These are phyloP conservation scores for Myiagra hebetior DNA, from an alignment of 2,113 vertebrate genomes.

Conservation along the genomic window DNA sequence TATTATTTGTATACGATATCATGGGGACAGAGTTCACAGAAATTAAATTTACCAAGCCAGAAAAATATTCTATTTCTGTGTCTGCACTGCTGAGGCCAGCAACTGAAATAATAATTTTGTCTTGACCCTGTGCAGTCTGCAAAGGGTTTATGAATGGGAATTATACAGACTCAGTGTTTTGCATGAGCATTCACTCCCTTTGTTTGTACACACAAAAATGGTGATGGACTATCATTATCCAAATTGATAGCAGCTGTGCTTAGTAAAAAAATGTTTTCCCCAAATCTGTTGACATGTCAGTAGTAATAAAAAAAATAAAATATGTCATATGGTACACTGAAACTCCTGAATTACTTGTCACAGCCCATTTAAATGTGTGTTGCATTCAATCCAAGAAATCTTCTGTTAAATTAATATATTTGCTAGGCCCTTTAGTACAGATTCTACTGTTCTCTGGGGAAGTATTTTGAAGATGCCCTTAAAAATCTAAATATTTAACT, in stretches of 20 bases:
- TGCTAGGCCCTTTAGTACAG: background rate
- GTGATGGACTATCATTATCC: constrained; percentile 73
- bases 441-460: background rate
- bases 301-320: constrained; percentile 56
- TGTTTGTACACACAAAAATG: constrained; percentile 62
- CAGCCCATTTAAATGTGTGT: constrained; percentile 23
- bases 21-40: background rate
- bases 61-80: constrained; percentile 29
- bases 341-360: constrained; percentile 48
- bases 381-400: constrained; percentile 12
- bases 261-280: constrained; percentile 63
- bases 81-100: constrained; percentile 17
- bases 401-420: constrained; percentile 20
- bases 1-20: constrained; percentile 13
- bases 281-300: constrained; percentile 67
- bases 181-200: constrained; percentile 34
- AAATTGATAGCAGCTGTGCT: constrained; percentile 80
- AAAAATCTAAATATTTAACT: constrained; percentile 54
- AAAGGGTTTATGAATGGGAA: constrained; percentile 58
- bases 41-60: constrained; percentile 51
- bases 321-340: constrained; percentile 24
- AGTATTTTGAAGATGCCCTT: constrained; percentile 4
- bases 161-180: constrained; percentile 45
- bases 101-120: constrained; percentile 50
- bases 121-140: constrained; percentile 35